A percentile compares a stretch with the other conserved stretches of the same genome.
phyloP scores from a whole-genome alignment of 2,888 invertebrate species.

The Chrysomela aeneicollis region DNA sequence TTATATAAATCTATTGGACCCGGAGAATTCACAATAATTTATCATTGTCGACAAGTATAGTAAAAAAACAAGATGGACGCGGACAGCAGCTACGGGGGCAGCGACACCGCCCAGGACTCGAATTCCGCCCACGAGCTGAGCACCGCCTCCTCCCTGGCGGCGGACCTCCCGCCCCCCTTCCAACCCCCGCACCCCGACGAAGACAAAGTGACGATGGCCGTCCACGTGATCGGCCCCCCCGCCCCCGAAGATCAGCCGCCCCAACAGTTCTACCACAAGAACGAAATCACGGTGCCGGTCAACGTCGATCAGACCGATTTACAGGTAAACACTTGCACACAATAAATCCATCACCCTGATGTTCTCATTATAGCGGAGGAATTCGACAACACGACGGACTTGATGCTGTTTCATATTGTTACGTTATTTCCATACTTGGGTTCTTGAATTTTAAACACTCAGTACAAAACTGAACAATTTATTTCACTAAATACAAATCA shows the following conservation, averaged over 20 bases:
- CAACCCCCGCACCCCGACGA: slow-evolving; percentile 46
- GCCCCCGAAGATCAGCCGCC: slow-evolving; percentile 14
- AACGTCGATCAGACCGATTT: slow-evolving; percentile 57
- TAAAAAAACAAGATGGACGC: too few species aligned
- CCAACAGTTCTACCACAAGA: slow-evolving; percentile 57
- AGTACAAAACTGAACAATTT: too few species aligned
- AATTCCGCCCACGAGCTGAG: slow-evolving; percentile 50
- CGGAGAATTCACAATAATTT: too few species aligned
- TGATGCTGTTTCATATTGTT: too few species aligned
- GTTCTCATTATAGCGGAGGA: too few species aligned
- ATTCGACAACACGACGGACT: too few species aligned
- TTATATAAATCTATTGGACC: too few species aligned
- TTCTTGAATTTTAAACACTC: too few species aligned
- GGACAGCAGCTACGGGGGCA: slow-evolving; percentile 61
- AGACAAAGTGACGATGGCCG: slow-evolving; percentile 48
- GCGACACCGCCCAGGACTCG: slow-evolving; percentile 60
- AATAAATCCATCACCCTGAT: too few species aligned
- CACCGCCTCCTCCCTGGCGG: slow-evolving; percentile 35
- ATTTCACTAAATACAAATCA: too few species aligned
- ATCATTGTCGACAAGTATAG: too few species aligned
- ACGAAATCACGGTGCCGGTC: slow-evolving; percentile 59
- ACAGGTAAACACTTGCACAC: slow-evolving; percentile 39
- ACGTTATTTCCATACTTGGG: too few species aligned
- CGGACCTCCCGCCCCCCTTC: slow-evolving; percentile 20
- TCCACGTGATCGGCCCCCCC: slow-evolving; percentile 35